Evolutionary conservation across 2,113 vertebrate genomes (phyloP).

Genomic region (Camelus bactrianus): DNA sequence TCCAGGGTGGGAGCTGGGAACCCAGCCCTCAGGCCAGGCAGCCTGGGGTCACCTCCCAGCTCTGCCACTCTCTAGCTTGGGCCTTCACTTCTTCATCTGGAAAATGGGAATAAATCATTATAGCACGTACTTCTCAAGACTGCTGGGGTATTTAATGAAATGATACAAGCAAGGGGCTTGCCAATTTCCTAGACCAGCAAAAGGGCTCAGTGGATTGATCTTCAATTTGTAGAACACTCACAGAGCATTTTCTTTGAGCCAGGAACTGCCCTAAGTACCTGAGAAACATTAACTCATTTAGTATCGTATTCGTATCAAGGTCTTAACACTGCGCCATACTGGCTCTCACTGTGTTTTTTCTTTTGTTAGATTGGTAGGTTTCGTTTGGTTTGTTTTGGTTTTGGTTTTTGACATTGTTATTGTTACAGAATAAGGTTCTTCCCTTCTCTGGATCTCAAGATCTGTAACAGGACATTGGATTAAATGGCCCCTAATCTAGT

Average conservation of each 20-base stretch:
- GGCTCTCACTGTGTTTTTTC: background rate
- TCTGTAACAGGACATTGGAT: background rate
- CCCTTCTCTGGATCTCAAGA: background rate
- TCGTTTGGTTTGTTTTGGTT: background rate
- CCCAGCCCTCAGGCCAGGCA: background rate
- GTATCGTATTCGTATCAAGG: background rate
- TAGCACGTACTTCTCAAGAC: background rate
- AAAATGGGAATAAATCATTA: constrained; percentile 2
- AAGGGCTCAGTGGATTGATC: background rate
- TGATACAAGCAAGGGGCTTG: background rate
- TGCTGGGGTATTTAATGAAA: background rate
- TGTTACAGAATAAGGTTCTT: background rate
- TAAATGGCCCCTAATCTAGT: background rate
- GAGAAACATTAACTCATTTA: constrained; percentile 3
- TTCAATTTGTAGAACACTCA: background rate
- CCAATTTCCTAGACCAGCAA: background rate
- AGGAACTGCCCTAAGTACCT: background rate
- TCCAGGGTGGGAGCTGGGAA: background rate
- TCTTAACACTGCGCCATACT: background rate
- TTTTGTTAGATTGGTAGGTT: background rate
- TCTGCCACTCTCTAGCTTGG: background rate
- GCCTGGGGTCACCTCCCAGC: background rate
- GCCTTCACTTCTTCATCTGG: constrained; percentile 44
- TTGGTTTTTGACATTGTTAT: background rate
- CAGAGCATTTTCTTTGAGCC: background rate